A percentile compares a stretch with the other conserved stretches of the same genome.
Conservation (phyloP, 2,797 vertebrate genomes). For the Anniella stebbinsi region DNA sequence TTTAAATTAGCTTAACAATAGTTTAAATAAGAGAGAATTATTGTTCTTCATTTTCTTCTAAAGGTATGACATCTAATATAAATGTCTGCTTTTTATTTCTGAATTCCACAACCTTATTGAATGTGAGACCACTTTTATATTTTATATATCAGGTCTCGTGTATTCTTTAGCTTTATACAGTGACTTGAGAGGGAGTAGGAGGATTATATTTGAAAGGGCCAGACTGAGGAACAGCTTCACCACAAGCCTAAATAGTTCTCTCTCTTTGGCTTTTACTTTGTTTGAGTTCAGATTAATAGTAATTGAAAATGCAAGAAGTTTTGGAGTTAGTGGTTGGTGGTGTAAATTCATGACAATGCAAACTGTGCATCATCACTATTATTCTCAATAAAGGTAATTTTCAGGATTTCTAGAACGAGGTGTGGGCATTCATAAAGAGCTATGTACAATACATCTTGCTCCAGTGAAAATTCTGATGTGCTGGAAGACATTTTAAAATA, state of each 20-base stretch:
- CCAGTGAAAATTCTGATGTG: conserved; percentile 20
- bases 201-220: background rate
- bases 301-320: conserved; percentile 21
- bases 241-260: background rate
- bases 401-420: background rate
- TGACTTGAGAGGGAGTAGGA: background rate
- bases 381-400: background rate
- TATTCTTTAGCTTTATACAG: background rate
- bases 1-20: background rate
- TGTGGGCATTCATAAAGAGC: conserved; percentile 1
- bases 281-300: background rate
- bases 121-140: background rate
- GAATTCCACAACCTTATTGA: background rate
- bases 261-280: background rate
- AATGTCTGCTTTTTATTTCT: background rate
- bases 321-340: conserved; percentile 49
- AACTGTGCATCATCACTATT: background rate
- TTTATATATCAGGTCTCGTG: background rate
- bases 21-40: background rate
- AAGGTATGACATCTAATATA: background rate
- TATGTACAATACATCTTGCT: background rate
- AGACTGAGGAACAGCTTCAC: background rate
- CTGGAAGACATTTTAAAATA: background rate
- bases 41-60: background rate
- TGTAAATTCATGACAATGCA: background rate